These are phyloP conservation scores for Macropus fuliginosus DNA, from an alignment of 2,797 vertebrate species.

Conservation along the genomic window DNA sequence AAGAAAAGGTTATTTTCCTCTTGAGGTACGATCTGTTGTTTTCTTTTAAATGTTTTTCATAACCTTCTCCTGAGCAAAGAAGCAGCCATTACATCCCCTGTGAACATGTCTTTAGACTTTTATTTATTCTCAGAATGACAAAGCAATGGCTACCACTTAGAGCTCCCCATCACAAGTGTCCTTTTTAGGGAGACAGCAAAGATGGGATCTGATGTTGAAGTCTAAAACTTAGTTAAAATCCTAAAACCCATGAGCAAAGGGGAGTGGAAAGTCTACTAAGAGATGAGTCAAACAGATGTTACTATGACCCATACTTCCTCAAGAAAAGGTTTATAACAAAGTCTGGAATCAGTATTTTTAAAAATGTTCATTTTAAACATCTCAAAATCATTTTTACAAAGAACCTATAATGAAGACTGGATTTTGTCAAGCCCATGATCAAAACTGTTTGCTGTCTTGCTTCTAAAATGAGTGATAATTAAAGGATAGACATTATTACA, in stretches of 20 bases:
- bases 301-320: background rate
- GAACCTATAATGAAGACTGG: background rate
- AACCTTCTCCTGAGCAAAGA: constrained; percentile 72
- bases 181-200: background rate
- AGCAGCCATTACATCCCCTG: constrained; percentile 74
- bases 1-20: constrained; percentile 80
- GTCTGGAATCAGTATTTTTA: background rate
- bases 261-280: background rate
- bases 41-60: constrained; percentile 79
- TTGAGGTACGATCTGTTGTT: constrained; percentile 75
- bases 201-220: background rate
- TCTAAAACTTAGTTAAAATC: background rate
- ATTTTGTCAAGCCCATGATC: background rate
- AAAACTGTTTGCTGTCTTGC: background rate
- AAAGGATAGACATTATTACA: background rate
- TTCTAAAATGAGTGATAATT: background rate
- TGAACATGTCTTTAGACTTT: constrained; percentile 79
- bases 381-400: background rate
- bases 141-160: constrained; percentile 76
- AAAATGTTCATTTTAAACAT: background rate
- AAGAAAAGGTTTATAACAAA: background rate
- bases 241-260: background rate
- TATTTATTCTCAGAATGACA: constrained; percentile 80
- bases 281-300: background rate
- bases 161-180: background rate